Base-by-base conservation (phyloP, 2,113 vertebrate species). In the Semicossyphus pulcher region DNA sequence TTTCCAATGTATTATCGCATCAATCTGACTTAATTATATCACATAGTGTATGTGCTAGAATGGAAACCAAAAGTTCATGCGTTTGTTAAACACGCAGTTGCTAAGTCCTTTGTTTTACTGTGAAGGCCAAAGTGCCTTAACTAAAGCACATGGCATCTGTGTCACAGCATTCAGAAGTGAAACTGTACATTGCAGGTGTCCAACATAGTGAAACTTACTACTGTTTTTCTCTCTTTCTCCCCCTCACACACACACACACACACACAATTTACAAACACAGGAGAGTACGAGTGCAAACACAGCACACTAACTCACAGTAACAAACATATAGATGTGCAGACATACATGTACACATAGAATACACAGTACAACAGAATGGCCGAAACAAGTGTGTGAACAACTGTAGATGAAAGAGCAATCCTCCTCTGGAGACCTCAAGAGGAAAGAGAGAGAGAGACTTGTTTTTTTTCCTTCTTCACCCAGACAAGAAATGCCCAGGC, bases 401-500 rank as follows among this genome's bases (percentile, higher is more conserved):
- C 94, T 91, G 18, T 80, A 95, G 95, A 96, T 96, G 96, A 96
- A 96, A 97, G 96, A 93, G 93, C 82, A 78, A 76, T 80, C 65
- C 82, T 86, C 76, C 91, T 90, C 83, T 53, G 77, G 92, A 90
- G 91, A 93, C 83, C 73, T 49, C 41, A 80, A 83, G 83, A 89
- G 88, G 86, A 90, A 91, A 88, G 70, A 72, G 41, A 91, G 78
- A 88, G 86, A 86, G 87, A 91, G 86, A 87, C 88, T 88, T 92
- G 89, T 92, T 91, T 89, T 95, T 74, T 96, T 95, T 93, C 95
- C 95, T 95, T 92, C 94, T 96, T 95, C 96, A 96, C 92, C 95
- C 95, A 96, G 96, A 97, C 95, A 90, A 97, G 96, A 96, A 97
- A 97, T 97, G 95, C 94, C 95, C 95, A 94, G 95, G 95, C 96